Evolutionary conservation across 2,888 invertebrate species (phyloP).

Genomic region (Idaea straminata): DNA sequence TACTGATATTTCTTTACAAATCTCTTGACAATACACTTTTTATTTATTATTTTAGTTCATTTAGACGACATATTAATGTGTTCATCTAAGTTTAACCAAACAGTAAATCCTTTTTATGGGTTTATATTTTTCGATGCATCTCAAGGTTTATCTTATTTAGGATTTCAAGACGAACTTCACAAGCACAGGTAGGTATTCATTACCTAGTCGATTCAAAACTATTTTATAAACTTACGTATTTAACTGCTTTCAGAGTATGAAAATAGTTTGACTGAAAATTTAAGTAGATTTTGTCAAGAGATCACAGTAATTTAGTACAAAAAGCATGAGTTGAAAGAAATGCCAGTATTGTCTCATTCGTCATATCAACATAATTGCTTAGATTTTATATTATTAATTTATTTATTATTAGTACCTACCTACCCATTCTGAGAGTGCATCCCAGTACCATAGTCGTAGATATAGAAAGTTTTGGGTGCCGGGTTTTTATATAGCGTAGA

Average conservation of each 20-base stretch:
- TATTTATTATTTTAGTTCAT: not conserved
- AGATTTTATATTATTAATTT: constrained; percentile 33
- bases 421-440: constrained; percentile 67
- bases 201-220: not conserved
- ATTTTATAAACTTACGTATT: not conserved
- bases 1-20: constrained; percentile 36
- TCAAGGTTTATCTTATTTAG: not conserved
- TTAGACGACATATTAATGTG: not conserved
- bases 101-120: no score
- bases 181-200: not conserved
- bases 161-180: no score
- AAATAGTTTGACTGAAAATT: not conserved
- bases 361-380: constrained; percentile 56
- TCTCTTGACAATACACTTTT: constrained; percentile 25
- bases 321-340: constrained; percentile 21
- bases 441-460: constrained; percentile 73
- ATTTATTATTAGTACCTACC: constrained; percentile 30
- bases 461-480: constrained; percentile 67
- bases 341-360: constrained; percentile 57
- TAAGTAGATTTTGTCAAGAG: constrained; percentile 13
- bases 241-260: not conserved
- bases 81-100: constrained; percentile 1
- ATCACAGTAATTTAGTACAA: constrained; percentile 7
- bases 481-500: constrained; percentile 49
- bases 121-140: not conserved